These are phyloP conservation scores for Pseudeuparius sepicola DNA, from an alignment of 2,888 invertebrate species.

Conservation along the genomic window DNA sequence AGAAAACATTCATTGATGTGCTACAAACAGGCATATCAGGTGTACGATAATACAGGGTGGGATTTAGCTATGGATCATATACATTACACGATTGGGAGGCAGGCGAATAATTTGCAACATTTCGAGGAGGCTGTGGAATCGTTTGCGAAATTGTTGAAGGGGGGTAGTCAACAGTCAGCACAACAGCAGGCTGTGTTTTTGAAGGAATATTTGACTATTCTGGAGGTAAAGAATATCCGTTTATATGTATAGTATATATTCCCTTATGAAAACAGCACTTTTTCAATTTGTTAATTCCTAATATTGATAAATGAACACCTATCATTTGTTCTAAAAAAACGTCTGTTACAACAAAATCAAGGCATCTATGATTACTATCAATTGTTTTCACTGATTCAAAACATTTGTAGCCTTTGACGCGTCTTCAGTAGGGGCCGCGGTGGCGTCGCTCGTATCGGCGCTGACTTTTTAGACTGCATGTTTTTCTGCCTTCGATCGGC, in stretches of 20 bases:
- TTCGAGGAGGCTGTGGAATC: slow-evolving; percentile 60
- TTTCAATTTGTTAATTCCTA: no score
- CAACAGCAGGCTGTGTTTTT: slow-evolving; percentile 72
- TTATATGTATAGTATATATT: slow-evolving; percentile 4
- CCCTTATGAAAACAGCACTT: no score
- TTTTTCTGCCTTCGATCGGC: no score
- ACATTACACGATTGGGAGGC: slow-evolving; percentile 85
- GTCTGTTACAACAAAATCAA: no score
- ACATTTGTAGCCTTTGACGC: no score
- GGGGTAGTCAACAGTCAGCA: slow-evolving; percentile 58
- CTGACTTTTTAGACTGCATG: no score
- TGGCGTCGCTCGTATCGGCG: no score
- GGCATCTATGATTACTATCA: no score
- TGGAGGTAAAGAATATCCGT: slow-evolving; percentile 50
- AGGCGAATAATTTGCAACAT: slow-evolving; percentile 72
- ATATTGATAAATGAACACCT: no score
- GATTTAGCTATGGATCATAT: slow-evolving; percentile 92
- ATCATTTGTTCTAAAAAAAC: no score
- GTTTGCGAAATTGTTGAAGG: slow-evolving; percentile 66
- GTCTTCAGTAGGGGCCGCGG: no score
- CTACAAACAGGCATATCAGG: slow-evolving; percentile 86
- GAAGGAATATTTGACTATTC: slow-evolving; percentile 76
- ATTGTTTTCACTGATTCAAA: no score
- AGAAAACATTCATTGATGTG: slow-evolving; percentile 85
- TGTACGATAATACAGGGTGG: slow-evolving; percentile 65